Percentiles rank a stretch among this genome's conserved stretches.
These are phyloP conservation scores for Himalopsyche kuldschensis DNA, from an alignment of 2,888 invertebrate genomes.

Conservation along the genomic window DNA sequence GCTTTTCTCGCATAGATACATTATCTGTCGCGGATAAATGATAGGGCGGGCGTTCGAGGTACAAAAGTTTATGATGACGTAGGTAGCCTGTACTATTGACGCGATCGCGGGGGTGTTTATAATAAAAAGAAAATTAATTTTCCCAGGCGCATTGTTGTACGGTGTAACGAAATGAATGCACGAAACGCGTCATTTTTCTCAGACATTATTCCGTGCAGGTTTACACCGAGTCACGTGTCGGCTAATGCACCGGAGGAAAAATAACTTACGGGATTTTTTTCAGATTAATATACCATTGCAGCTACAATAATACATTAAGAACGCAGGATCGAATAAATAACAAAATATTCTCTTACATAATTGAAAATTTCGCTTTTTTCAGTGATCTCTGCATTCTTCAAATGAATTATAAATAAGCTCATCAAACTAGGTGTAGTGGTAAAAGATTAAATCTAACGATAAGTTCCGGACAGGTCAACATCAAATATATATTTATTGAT, in stretches of 20 bases:
- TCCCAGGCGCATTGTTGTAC: not conserved
- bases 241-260: not conserved
- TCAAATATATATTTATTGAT: no score
- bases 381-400: no score
- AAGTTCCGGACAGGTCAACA: no score
- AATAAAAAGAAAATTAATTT: not conserved
- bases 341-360: no score
- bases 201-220: not conserved
- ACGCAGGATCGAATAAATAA: no score
- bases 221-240: not conserved
- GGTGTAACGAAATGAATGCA: not conserved
- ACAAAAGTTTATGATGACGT: not conserved
- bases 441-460: no score
- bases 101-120: not conserved
- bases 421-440: no score
- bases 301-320: no score
- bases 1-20: not conserved
- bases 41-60: not conserved
- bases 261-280: not conserved
- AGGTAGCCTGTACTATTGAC: not conserved
- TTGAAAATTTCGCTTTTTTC: no score
- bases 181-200: not conserved
- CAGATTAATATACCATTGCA: no score
- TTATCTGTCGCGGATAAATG: not conserved
- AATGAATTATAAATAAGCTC: no score